Base-by-base conservation (phyloP, 64 coral and sea anemone genomes). In the Stichodactyla helianthus region DNA sequence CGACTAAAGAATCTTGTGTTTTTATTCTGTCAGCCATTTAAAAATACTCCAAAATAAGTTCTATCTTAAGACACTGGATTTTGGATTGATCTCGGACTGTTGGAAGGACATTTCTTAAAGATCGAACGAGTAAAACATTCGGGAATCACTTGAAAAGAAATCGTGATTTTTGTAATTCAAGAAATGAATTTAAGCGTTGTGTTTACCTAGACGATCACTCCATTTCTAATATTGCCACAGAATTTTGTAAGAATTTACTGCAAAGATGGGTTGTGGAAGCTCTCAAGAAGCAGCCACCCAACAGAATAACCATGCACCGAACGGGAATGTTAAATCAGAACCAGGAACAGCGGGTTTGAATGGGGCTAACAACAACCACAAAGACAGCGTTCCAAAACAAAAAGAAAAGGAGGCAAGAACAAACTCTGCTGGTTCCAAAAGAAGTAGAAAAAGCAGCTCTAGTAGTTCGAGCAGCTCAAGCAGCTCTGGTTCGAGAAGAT, bases 391-490 rank as follows among this genome's bases (percentile, higher is more conserved):
- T 16, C 12, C 78, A 18, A 51, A 74, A 74, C 68, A 81, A 17
- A 81, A 81, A 15, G 78, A 81, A 12, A 55, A 61, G 5, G 61
- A 52, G 1, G 2, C 14, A 8, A 82, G 6, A n/a, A 50, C 79
- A 82, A 54, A 15, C 14, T 82, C 79, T 54, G 79, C 79, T 28
- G 15, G 12, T 31, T 84, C 91, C 52, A 60, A 79, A 5, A 84
- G 59, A 19, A 92, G 91, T 67, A 71, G 82, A 52, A 64, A 54
- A 20, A 77, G 68, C 14, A 31, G 71, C 16, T 6, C 18, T 65
- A 79, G 86, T 2, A 86, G 87, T 57, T 89, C 87, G 5, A 55
- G 25, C 4, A 93, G 92, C 85, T 86, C 88, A 16, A 89, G 82
- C 17, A 84, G 80, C 7, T 86, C 77, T 50, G 70, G 89, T 44